Base-by-base conservation (phyloP, 2,888 invertebrate species). In the Dynastes grantii region DNA sequence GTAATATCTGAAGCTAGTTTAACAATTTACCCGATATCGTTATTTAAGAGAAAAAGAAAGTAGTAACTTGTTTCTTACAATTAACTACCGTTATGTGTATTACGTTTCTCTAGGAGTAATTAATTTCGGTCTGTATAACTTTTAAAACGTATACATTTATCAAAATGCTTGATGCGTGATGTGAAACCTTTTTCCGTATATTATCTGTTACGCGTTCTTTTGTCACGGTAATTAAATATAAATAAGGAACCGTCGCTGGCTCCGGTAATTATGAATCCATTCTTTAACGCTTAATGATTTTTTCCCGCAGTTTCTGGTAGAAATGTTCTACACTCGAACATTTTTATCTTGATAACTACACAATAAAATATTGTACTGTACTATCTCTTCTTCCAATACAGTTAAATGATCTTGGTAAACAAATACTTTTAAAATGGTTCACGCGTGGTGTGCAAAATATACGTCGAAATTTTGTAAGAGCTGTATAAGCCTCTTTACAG, bases 151-250 rank as follows among this genome's bases (percentile, higher is more conserved):
- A 22, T 58, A 58, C 22, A 58, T 58, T 22, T 58, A 58, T 58
- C 55, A 58, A 58, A 58, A 58, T 53, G 53, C 53, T 16, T 58
- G 45, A 45, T 45, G 45, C 61, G 53, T 71, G 70, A 77, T 71
- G 77, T 71, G 77, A 55, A 71, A 71, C 32, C 68, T 37, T 40
- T 58, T 58, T 51, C 32, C 55, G 29, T 77, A 37, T 45, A 29
- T 61, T 77, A 45, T 71, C 77, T 63, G 27, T 32, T 45, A 32
- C 37, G 29, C 40, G 79, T 79, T 81, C 77, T 84, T 85, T 85
- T 86, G 86, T 86, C 85, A 86, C 85, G 86, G 85, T 84, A 86
- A 86, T 86, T 86, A 86, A 85, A 84, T 83, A 83, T 84, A 84
- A 84, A 82, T 80, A 83, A 83, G 84, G 83, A 84, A 83, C 83